Base-by-base conservation (phyloP, 92 coral and sea anemone species). In the Desmophyllum pertusum region DNA sequence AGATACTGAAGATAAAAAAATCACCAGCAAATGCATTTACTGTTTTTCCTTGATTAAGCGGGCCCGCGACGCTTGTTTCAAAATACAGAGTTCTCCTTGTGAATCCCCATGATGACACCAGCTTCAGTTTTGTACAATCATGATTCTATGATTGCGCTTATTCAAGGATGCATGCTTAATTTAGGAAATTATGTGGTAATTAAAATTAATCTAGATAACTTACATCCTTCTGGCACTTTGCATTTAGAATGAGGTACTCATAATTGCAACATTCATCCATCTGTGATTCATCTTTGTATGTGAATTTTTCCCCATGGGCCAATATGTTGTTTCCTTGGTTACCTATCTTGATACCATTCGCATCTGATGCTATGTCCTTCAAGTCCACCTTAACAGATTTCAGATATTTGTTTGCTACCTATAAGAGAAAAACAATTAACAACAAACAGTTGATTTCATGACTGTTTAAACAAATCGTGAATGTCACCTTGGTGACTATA, bases 191-290 rank as follows among this genome's bases (percentile, higher is more conserved):
- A n/a, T n/a, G n/a, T n/a, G n/a, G n/a, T n/a, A n/a, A n/a, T n/a
- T n/a, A n/a, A n/a, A n/a, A n/a, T n/a, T n/a, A 64, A 3, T 40
- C 4, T 39, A 6, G 33, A 8, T 15, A 57, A 67, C 92, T 89
- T 88, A 95, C 98, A 74, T 86, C 84, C n/a, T 81, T 57, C 78
- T 84, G 67, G 82, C 98, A 95, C 55, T 85, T 79, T 15, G 85
- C 89, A 77, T 95, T 95, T 25, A 95, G 85, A 74, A 95, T 70
- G 72, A 91, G 72, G 83, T 76, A 93, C 78, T 88, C 77, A 79
- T 93, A 89, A 29, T 93, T 86, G 79, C 98, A 95, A 80, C 98
- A 95, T 62, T 83, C 69, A 3, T 82, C 73, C 17, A 13, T 14
- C 1, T 51, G 19, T 6, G 10, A 59, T 19, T 76, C 53, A 6